These are phyloP conservation scores for Trachemys scripta DNA, from an alignment of 2,113 vertebrate genomes.

Conservation along the genomic window DNA sequence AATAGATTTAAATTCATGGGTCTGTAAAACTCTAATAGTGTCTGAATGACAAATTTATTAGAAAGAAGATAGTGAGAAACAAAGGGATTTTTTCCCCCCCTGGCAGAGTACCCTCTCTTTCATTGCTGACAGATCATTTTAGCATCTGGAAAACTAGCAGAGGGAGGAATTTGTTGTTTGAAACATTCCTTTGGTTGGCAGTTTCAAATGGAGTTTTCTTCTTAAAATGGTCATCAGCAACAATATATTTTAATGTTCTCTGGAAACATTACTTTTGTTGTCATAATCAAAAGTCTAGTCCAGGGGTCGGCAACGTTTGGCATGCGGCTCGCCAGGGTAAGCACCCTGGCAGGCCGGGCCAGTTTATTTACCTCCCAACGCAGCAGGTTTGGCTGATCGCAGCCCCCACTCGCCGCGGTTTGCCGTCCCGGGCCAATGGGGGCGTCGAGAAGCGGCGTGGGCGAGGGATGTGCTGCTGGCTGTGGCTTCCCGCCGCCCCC, in stretches of 20 bases:
- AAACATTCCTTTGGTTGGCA: not conserved
- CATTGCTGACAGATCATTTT: not conserved
- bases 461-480: no score
- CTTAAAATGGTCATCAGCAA: not conserved
- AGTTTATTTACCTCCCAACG: no score
- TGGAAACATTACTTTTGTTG: not conserved
- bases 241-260: not conserved
- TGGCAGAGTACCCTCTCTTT: not conserved
- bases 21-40: not conserved
- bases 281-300: not conserved
- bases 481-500: no score
- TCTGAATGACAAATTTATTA: accelerated
- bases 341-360: no score
- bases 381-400: no score
- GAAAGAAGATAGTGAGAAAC: not conserved
- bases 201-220: not conserved
- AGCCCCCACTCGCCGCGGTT: no score
- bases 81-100: not conserved
- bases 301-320: not conserved
- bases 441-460: no score
- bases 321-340: no score
- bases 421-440: no score
- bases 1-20: not conserved
- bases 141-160: not conserved
- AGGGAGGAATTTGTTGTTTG: not conserved